A percentile compares a stretch with the other conserved stretches of the same genome.
These are phyloP conservation scores for Paramormyrops hopkinsi DNA, from an alignment of 2,797 vertebrate species.

Conservation along the genomic window DNA sequence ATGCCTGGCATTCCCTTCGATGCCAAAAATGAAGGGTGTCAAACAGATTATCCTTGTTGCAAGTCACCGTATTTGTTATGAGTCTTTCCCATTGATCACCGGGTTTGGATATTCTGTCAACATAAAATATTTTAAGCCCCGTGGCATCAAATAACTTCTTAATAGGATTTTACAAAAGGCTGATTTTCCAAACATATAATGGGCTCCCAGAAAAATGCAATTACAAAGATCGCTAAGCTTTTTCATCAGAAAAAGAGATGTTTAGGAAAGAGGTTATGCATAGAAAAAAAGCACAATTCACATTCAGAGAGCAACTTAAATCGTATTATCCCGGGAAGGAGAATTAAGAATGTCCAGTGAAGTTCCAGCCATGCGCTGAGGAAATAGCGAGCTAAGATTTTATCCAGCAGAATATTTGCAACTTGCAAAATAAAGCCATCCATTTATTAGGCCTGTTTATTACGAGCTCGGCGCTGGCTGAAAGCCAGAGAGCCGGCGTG, in stretches of 20 bases:
- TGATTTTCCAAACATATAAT: neutral
- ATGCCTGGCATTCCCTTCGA: conserved; percentile 21
- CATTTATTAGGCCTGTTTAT: conserved; percentile 24
- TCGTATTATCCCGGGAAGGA: neutral
- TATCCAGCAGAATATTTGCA: conserved; percentile 16
- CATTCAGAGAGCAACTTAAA: neutral
- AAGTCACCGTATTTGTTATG: neutral
- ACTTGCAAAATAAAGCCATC: conserved; percentile 22
- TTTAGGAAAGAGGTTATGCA: neutral
- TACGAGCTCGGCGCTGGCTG: neutral
- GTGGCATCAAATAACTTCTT: neutral
- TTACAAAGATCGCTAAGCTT: neutral
- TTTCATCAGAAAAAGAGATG: neutral
- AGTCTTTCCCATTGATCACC: neutral
- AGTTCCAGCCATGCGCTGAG: neutral
- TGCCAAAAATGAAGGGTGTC: conserved; percentile 12
- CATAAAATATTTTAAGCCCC: neutral
- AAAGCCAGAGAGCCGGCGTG: conserved; percentile 7
- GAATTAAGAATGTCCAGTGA: neutral
- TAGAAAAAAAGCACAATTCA: conserved; percentile 10
- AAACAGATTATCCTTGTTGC: conserved; percentile 1
- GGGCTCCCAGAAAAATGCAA: neutral
- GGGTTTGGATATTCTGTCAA: neutral
- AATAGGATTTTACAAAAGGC: neutral
- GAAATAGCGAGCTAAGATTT: conserved; percentile 13